Evolutionary conservation across 2,888 invertebrate species (phyloP).

Genomic region (Biston stratarius): DNA sequence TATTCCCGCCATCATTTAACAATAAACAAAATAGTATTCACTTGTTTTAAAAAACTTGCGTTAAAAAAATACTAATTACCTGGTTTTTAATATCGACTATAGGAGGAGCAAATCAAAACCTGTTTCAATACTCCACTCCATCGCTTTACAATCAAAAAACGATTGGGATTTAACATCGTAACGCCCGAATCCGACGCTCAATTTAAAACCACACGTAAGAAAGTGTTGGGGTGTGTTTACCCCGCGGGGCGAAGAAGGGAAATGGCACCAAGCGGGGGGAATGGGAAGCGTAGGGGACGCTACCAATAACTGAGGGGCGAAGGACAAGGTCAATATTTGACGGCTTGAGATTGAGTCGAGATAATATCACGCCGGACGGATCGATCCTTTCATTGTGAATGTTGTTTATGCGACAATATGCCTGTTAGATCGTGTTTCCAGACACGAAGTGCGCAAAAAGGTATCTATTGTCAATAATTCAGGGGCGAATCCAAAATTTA

Average conservation of each 20-base stretch:
- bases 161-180: conserved; percentile 23
- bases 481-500: too few species aligned
- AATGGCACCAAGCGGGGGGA: conserved; percentile 4
- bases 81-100: too few species aligned
- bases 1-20: too few species aligned
- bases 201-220: conserved; percentile 37
- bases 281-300: not conserved
- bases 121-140: conserved; percentile 13
- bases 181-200: conserved; percentile 31
- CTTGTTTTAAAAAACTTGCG: too few species aligned
- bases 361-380: conserved; percentile 22
- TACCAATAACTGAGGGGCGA: conserved; percentile 39
- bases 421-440: not conserved
- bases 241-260: conserved; percentile 1
- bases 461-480: not conserved
- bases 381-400: conserved; percentile 27
- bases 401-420: conserved; percentile 16
- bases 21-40: too few species aligned
- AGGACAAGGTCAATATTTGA: conserved; percentile 44
- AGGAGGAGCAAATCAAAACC: conserved; percentile 2
- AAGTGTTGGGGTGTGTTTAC: conserved; percentile 35
- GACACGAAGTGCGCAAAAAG: not conserved
- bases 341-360: conserved; percentile 31
- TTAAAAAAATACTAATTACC: too few species aligned
- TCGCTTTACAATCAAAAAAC: conserved; percentile 27